Evolutionary conservation across 2,888 invertebrate species (phyloP), one percentile per base, ranked within the genome.

Genomic region (Phyllotreta cruciferae): DNA sequence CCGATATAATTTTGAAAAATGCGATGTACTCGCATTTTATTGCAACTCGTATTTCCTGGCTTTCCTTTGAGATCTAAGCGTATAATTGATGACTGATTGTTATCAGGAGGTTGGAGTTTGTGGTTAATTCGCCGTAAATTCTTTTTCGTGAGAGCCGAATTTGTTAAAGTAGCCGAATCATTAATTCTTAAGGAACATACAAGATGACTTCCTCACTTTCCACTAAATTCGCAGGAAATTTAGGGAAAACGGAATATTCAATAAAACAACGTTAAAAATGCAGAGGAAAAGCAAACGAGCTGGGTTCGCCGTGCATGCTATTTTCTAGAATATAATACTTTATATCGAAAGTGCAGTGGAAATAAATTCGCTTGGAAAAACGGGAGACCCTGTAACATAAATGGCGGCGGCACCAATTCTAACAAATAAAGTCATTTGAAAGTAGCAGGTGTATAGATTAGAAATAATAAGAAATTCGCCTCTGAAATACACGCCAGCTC

Each of bases 391-490:
- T 50, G 50, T 35, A 50, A 11, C 6, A 34, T 24, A 47, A 34
- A 6, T n/a, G 47, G 24, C 47, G 50, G 50, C 36, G 11, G 24
- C 24, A 24, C 24, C 47, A 50, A 50, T 35, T 35, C 36, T 61
- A 66, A 66, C 66, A 63, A 66, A 66, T 66, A 66, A 66, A 66
- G 63, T 63, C 63, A 63, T 66, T 63, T 56, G 61, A 64, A 61
- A 63, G 66, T 63, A 66, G 66, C 66, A 66, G 66, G 66, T 66
- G 66, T 66, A 66, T 66, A 63, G 66, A 66, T 66, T 66, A 63
- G 66, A 63, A 66, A 66, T 63, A 66, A 66, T 66, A 66, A 63
- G 66, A 66, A 57, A 65, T 62, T 66, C 63, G 63, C 60, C 61
- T 57, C 63, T 63, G 66, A 55, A 63, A 63, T 56, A 60, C 62